phyloP scores from a whole-genome alignment of 2,797 vertebrate genomes.

The Myotis daubentonii region DNA sequence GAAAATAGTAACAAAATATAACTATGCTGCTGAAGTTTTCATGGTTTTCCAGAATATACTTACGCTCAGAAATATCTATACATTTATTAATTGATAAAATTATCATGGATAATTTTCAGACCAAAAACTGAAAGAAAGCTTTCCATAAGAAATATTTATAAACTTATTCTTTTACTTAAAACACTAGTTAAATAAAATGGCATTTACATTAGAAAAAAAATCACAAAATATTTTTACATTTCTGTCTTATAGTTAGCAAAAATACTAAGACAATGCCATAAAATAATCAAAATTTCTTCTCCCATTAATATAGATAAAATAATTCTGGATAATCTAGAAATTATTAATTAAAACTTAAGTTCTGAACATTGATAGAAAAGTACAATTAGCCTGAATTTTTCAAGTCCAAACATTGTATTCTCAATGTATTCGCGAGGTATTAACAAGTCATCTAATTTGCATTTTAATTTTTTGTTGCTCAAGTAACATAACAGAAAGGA shows the following conservation, averaged over 20 bases:
- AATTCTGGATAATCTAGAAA: slow-evolving; percentile 39
- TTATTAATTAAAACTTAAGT: slow-evolving; percentile 34
- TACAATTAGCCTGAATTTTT: slow-evolving; percentile 14
- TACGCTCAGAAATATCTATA: slow-evolving; percentile 35
- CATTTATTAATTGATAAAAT: slow-evolving; percentile 44
- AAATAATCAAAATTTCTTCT: slow-evolving; percentile 48
- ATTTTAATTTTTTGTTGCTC: slow-evolving; percentile 44
- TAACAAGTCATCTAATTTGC: neutral
- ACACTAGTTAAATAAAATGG: slow-evolving; percentile 34
- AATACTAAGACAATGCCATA: neutral
- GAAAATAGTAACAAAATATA: slow-evolving; percentile 42
- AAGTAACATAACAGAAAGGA: slow-evolving; percentile 50
- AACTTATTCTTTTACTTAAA: slow-evolving; percentile 2
- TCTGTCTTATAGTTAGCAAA: slow-evolving; percentile 36
- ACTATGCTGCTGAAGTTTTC: slow-evolving; percentile 12
- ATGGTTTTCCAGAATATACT: slow-evolving; percentile 50
- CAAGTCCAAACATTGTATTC: slow-evolving; percentile 27
- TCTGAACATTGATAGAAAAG: slow-evolving; percentile 20
- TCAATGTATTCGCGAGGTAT: neutral
- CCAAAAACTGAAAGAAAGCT: slow-evolving; percentile 33
- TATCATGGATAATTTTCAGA: slow-evolving; percentile 15
- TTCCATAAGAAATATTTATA: slow-evolving; percentile 19
- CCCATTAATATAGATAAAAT: slow-evolving; percentile 21
- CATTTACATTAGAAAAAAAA: slow-evolving; percentile 46
- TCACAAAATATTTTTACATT: slow-evolving; percentile 5